Base-by-base conservation (phyloP, 2,113 vertebrate species). In the Indicator maculatus region DNA sequence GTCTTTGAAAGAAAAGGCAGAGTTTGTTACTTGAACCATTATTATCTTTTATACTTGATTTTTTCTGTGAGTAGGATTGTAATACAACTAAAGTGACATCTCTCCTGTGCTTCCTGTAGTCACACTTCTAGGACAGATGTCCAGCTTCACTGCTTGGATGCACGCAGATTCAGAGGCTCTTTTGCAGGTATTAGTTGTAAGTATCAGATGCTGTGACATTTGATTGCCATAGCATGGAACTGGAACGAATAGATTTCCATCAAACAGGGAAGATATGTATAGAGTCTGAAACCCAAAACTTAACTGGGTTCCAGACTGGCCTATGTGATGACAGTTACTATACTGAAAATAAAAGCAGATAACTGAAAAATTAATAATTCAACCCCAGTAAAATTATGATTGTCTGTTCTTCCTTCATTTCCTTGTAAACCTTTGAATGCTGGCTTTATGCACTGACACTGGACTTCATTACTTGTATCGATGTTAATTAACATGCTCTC, bases 401-500 rank as follows among this genome's bases (percentile, higher is more conserved):
- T 8, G 31, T 60, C 75, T 81, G 31, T 21, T 93, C 30, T 79
- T 90, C 44, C 79, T 78, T 76, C 41, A 91, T 95, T 92, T 83
- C 72, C n/a, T 36, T 36, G 38, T 17, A 78, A 69, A 52, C 17
- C 24, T 69, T 77, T 64, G n/a, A 79, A 69, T 1, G 1, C 2
- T 20, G 12, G 8, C 14, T 92, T 94, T 93, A 45, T 23, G 38
- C 14, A 30, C 23, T 39, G 47, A 41, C 66, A 61, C 19, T 9
- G 5, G 30, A 61, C 19, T 56, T 70, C 31, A 45, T 76, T 89
- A n/a, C 89, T 78, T 85, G 28, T n/a, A 19, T 20, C 72, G 71
- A 38, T 81, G 83, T 86, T 93, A 97, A 97, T 97, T 96, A 97
- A 94, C 65, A 66, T 16, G 58, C 79, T 79, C 74, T 95, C 64